phyloP scores from a whole-genome alignment of 2,797 vertebrate species.

The Sebastes oblongus region DNA sequence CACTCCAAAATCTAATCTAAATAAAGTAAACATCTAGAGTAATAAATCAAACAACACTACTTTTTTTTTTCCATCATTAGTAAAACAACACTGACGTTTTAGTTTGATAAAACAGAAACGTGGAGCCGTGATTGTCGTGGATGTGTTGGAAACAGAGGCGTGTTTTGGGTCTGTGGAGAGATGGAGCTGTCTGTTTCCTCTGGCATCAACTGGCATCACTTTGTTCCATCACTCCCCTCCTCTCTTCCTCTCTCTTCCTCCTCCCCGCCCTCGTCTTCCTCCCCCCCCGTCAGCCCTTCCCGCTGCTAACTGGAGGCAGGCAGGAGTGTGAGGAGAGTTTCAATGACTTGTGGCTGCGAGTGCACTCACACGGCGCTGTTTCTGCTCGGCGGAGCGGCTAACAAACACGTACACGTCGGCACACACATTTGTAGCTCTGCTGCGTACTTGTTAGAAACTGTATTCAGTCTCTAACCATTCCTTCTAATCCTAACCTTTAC shows the following conservation, averaged over 20 bases:
- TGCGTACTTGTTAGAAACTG: constrained; percentile 42
- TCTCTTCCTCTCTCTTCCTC: background rate
- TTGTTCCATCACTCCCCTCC: constrained; percentile 1
- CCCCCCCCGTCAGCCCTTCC: background rate
- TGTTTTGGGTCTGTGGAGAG: constrained; percentile 3
- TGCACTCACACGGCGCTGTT: constrained; percentile 30
- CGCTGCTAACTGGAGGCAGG: constrained; percentile 55
- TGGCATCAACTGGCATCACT: constrained; percentile 25
- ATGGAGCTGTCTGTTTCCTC: constrained; percentile 43
- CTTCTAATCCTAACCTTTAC: constrained; percentile 52
- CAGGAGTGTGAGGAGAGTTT: constrained; percentile 73
- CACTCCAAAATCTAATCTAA: too few relatives aligned
- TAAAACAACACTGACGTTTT: too few relatives aligned
- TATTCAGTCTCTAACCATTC: constrained; percentile 27
- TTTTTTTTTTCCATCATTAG: too few relatives aligned
- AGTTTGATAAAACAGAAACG: background rate
- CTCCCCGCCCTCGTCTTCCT: background rate
- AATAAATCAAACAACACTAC: too few relatives aligned
- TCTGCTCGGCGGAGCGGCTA: constrained; percentile 38
- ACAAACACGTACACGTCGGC: constrained; percentile 13
- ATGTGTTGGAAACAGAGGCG: background rate
- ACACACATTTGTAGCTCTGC: constrained; percentile 40
- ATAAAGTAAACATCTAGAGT: too few relatives aligned
- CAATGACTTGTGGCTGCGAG: constrained; percentile 65
- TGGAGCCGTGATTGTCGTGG: background rate